These are phyloP conservation scores for Chymomyza caudatula DNA, from an alignment of 2,888 invertebrate genomes.

Conservation along the genomic window DNA sequence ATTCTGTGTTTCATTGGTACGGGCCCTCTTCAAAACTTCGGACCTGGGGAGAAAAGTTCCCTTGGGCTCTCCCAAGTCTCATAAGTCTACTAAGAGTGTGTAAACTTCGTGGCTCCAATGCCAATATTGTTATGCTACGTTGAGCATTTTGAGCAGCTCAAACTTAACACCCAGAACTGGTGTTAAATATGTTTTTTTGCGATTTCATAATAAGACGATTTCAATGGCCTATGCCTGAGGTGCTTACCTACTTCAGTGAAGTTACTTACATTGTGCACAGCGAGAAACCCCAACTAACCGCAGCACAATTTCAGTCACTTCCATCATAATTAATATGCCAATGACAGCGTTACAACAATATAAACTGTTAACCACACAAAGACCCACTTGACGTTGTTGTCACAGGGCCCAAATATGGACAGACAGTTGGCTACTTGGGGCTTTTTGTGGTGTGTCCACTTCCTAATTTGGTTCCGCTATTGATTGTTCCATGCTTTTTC, in stretches of 20 bases:
- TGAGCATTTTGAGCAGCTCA: background rate
- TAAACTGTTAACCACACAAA: slow-evolving; percentile 43
- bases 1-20: too few relatives aligned
- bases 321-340: slow-evolving; percentile 57
- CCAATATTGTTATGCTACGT: background rate
- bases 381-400: slow-evolving; percentile 39
- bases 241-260: background rate
- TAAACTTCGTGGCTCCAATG: background rate
- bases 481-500: slow-evolving; percentile 41
- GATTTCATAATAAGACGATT: background rate
- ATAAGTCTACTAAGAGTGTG: background rate
- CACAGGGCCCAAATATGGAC: slow-evolving; percentile 47
- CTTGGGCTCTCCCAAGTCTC: too few relatives aligned
- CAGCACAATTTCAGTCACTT: slow-evolving; percentile 5
- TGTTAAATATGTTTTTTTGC: background rate
- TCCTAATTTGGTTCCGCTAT: slow-evolving; percentile 69
- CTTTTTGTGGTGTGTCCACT: slow-evolving; percentile 52
- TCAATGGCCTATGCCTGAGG: background rate
- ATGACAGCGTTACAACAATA: slow-evolving; percentile 37
- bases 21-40: too few relatives aligned
- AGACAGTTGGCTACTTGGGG: slow-evolving; percentile 32
- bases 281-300: background rate
- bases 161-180: background rate
- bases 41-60: too few relatives aligned
- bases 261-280: background rate